Evolutionary conservation across 2,113 vertebrate genomes (phyloP), one percentile per base, ranked within the genome.

Genomic region (Callipepla squamata): DNA sequence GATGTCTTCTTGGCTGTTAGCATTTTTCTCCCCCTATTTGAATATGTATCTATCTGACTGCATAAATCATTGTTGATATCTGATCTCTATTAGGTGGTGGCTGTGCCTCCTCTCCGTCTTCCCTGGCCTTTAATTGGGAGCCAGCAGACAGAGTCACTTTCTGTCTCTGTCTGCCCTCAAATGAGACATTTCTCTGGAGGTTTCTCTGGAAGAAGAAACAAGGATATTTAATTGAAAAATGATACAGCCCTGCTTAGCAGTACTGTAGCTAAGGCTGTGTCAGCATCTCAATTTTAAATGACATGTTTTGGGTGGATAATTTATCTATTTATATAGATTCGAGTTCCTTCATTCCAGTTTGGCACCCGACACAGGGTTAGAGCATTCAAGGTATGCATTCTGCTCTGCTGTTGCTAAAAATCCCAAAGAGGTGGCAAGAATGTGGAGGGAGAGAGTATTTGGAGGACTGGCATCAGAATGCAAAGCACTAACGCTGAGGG

Each of bases 401-500:
- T 30, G 5, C 30, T 76, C 72, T 81, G 91, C 72, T 86, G 48
- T 78, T 88, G 68, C 82, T 90, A 53, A 65, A 81, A 86, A 69
- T 36, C 48, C 82, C 88, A 69, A 62, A 68, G 66, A 87, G 68
- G 82, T 65, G 48, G 45, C 36, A 36, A 63, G 30, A 50, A 5
- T 48, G 34, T 63, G 59, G 22, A 51, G 51, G 25, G n/a, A 58
- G 70, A 40, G 59, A 73, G 20, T 34, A 47, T 94, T 92, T 69
- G 77, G 92, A 93, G 79, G 65, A 58, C 53, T 92, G 66, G 8
- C 79, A 91, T 96, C 59, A 80, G 50, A 95, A 94, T 95, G 72
- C 87, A 95, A 95, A 96, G 96, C 85, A 51, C 84, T 97, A 95
- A 95, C 96, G 86, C 90, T 76, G 69, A 76, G 78, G 79, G 80